Base-by-base conservation (phyloP, 2,797 vertebrate species). In the Malurus leucopterus region DNA sequence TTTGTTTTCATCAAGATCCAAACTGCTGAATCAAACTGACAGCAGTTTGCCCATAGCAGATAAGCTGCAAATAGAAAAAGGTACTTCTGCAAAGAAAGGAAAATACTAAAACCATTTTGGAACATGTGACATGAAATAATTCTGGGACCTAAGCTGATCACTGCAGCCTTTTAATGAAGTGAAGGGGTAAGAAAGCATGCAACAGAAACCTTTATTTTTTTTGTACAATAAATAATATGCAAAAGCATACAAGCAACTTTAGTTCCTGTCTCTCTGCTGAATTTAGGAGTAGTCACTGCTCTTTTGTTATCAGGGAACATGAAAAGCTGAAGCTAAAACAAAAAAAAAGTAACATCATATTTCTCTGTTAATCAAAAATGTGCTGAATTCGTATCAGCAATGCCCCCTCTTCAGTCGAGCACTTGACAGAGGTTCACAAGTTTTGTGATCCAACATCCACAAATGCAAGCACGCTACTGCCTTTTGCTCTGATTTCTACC, bases 21-120 rank as follows among this genome's bases (percentile, higher is more conserved):
- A 86, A 92, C 59, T 81, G 84, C 63, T 90, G 79, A 91, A 83
- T 49, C 51, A 89, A 93, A 87, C 65, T 72, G 76, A 86, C 81
- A 84, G 85, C 76, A 85, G 72, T 54, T 73, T 81, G 77, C 73
- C 64, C 59, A 30, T 4, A 86, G 73, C 89, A 90, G 73, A 63
- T 46, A 70, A 63, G 61, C 46, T 81, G 67, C 53, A 91, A 91
- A 85, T 5, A 75, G 73, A 36, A 75, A 85, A 83, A 89, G 41
- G 75, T 89, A 67, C 26, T 80, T 62, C 29, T 55, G 29, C 65
- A 80, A 74, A 80, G 59, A 61, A 71, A 84, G n/a, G 26, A 75
- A 83, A 92, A 87, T 6, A 69, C 24, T 68, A 72, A 89, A 89
- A 55, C 16, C 6, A 1, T 49, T 88, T 47, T 72, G 62, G 40